Evolutionary conservation across 2,113 vertebrate species (phyloP), one percentile per base, ranked within the genome.

Genomic region (Taxidea taxus): DNA sequence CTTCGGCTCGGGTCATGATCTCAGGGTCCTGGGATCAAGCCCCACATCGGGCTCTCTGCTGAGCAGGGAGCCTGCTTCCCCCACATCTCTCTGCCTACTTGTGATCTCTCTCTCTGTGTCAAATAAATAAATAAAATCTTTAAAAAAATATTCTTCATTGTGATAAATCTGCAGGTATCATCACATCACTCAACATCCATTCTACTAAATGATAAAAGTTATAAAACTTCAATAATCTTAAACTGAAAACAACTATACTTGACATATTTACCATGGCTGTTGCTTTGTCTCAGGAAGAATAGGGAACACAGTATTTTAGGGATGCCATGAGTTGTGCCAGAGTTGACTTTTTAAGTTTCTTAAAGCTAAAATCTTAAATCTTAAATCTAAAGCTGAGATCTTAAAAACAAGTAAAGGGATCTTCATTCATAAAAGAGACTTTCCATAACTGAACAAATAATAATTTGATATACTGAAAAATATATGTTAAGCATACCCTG

Each of bases 311-410:
- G 1, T 54, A 90, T 90, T 96, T 96, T 90, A 93, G 47, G 62
- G 56, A 70, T 82, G 37, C 21, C 27, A 37, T 39, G n/a, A 91
- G 29, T 84, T 94, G 16, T 91, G 27, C 16, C 39, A 92, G 25
- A 78, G 47, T 42, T 94, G 42, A 88, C 34, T 51, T 90, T 34
- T 51, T 97, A 89, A 85, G 29, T 82, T 66, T 44, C 78, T 75
- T 18, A 91, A 94, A 70, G 44, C 16, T 81, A 87, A 97, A 9
- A 29, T 37, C 10, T 86, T 96, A 29, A 13, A 78, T 78, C n/a
- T 44, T 91, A 95, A 90, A 82, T n/a, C n/a, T n/a, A n/a, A n/a
- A n/a, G n/a, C n/a, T 86, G 96, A 29, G 16, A 78, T 78, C n/a
- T 44, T 91, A 95, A 90, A 82, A 88, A 13, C 34, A 95, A 88